phyloP scores from a whole-genome alignment of 2,113 vertebrate genomes.

The zebrafish (Danio rerio) region GRCz12tu NC_133180.1:73041001-73041500 shows the following conservation, averaged over 20 bases:
- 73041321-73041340: background rate
- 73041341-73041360: too few relatives aligned
- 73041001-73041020: slow-evolving; percentile 30
- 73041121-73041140: background rate
- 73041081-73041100: slow-evolving; percentile 8
- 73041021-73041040: slow-evolving; percentile 29
- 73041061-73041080: slow-evolving; percentile 12
- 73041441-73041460: too few relatives aligned
- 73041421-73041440: too few relatives aligned
- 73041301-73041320: background rate
- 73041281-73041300: slow-evolving; percentile 16
- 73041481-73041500: too few relatives aligned
- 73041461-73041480: too few relatives aligned
- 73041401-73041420: too few relatives aligned
- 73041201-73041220: background rate
- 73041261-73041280: background rate
- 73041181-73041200: background rate
- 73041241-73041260: background rate
- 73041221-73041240: background rate
- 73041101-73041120: slow-evolving; percentile 14
- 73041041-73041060: background rate
- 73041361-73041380: too few relatives aligned
- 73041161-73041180: background rate
- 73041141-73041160: background rate
- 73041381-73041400: too few relatives aligned